Evolutionary conservation across 2,888 invertebrate species (phyloP).

Genomic region (Agrilus cyanescens): DNA sequence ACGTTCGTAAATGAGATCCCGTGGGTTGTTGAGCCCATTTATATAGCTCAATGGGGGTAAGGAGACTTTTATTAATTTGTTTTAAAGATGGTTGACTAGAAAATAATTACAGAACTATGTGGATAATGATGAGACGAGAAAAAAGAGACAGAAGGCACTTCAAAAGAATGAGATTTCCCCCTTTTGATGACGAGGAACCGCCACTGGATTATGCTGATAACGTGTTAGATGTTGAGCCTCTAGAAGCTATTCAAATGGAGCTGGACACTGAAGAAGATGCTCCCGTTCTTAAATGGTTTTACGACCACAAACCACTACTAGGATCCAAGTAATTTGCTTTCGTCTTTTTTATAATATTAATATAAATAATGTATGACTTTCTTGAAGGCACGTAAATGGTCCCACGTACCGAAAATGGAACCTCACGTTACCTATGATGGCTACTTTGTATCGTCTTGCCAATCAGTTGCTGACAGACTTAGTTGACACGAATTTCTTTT

Average conservation of each 20-base stretch:
- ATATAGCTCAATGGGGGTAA: conserved; percentile 98
- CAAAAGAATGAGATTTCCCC: conserved; percentile 98
- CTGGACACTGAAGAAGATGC: conserved; percentile 90
- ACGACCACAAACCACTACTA: conserved; percentile 92
- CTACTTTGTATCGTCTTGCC: conserved; percentile 91
- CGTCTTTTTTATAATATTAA: not conserved
- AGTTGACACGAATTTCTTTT: conserved; percentile 97
- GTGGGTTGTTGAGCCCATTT: conserved; percentile 98
- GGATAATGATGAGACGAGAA: conserved; percentile 99
- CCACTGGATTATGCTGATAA: conserved; percentile 99
- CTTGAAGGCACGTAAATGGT: conserved; percentile 76
- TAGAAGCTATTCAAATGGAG: conserved; percentile 98
- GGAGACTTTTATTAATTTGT: conserved; percentile 19
- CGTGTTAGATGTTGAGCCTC: conserved; percentile 94
- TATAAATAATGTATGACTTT: conserved; percentile 8
- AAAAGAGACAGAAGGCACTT: conserved; percentile 98
- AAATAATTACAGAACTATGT: conserved; percentile 71
- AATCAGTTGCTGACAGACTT: conserved; percentile 96
- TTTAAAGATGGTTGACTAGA: too few species aligned
- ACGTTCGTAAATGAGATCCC: conserved; percentile 99
- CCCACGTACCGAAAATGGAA: conserved; percentile 96
- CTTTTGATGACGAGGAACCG: conserved; percentile 99
- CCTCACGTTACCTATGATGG: conserved; percentile 91
- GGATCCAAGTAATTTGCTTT: conserved; percentile 62
- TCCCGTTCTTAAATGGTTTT: conserved; percentile 92